A percentile compares a stretch with the other conserved stretches of the same genome.
These are phyloP conservation scores for Serilophus lunatus DNA, from an alignment of 2,113 vertebrate genomes.

Conservation along the genomic window DNA sequence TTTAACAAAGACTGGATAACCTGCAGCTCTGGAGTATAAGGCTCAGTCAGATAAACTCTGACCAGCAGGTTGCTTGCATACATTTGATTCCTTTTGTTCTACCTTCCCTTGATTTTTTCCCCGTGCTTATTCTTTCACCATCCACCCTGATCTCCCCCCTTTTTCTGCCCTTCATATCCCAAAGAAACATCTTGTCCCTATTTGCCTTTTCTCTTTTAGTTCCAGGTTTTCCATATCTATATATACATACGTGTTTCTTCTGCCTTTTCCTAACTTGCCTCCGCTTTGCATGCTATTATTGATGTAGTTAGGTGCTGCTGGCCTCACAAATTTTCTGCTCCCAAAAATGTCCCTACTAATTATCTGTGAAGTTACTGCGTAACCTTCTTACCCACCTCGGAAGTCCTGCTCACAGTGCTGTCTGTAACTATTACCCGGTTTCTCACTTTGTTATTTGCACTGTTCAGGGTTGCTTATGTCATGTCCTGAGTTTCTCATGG, in stretches of 20 bases:
- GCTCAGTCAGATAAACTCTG: not conserved
- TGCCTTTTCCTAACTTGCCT: not conserved
- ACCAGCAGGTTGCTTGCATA: not conserved
- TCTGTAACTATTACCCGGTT: not conserved
- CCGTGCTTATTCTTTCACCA: not conserved
- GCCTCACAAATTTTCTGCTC: not conserved
- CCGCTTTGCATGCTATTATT: rapidly evolving
- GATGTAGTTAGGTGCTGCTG: not conserved
- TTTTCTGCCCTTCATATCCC: not conserved
- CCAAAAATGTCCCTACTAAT: not conserved
- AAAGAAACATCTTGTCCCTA: not conserved
- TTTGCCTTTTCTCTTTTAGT: not conserved
- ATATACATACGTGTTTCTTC: not conserved
- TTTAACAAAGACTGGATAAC: not conserved
- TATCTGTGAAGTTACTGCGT: not conserved
- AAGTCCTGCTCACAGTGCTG: not conserved
- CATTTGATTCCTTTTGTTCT: not conserved
- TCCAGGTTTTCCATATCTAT: not conserved
- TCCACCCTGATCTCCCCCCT: not conserved
- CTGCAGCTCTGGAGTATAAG: not conserved
- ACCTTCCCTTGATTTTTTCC: not conserved
- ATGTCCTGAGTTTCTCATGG: not conserved
- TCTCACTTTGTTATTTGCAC: not conserved
- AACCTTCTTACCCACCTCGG: not conserved
- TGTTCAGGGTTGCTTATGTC: not conserved